A percentile compares a stretch with the other conserved stretches of the same genome.
These are phyloP conservation scores for Bhutanitis thaidina DNA, from an alignment of 2,888 invertebrate genomes.

Conservation along the genomic window DNA sequence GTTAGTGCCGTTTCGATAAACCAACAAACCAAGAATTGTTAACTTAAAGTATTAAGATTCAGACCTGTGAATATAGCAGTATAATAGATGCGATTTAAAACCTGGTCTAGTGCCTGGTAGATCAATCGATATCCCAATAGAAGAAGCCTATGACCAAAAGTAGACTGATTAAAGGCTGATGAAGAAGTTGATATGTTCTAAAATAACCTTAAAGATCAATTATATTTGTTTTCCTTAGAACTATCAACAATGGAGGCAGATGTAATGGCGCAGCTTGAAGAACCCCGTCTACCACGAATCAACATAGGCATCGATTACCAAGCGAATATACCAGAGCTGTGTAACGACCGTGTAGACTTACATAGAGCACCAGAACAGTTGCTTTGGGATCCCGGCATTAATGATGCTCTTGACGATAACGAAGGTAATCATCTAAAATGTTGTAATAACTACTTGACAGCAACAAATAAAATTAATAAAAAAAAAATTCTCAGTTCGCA, in stretches of 20 bases:
- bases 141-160: no score
- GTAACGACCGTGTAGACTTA: conserved; percentile 68
- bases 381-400: conserved; percentile 92
- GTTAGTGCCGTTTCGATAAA: no score
- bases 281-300: conserved; percentile 84
- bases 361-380: conserved; percentile 84
- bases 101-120: no score
- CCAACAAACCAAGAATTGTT: no score
- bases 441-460: no score
- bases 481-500: no score
- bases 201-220: background rate
- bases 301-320: conserved; percentile 94
- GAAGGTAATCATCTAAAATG: conserved; percentile 79
- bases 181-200: no score
- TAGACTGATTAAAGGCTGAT: no score
- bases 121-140: no score
- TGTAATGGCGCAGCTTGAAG: conserved; percentile 54
- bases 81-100: no score
- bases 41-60: no score
- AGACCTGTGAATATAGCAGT: no score
- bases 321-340: conserved; percentile 85
- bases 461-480: background rate
- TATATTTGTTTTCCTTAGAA: conserved; percentile 31
- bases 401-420: conserved; percentile 83
- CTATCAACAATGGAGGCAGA: conserved; percentile 48